phyloP scores from a whole-genome alignment of 2,113 vertebrate genomes.

The Rissa tridactyla region DNA sequence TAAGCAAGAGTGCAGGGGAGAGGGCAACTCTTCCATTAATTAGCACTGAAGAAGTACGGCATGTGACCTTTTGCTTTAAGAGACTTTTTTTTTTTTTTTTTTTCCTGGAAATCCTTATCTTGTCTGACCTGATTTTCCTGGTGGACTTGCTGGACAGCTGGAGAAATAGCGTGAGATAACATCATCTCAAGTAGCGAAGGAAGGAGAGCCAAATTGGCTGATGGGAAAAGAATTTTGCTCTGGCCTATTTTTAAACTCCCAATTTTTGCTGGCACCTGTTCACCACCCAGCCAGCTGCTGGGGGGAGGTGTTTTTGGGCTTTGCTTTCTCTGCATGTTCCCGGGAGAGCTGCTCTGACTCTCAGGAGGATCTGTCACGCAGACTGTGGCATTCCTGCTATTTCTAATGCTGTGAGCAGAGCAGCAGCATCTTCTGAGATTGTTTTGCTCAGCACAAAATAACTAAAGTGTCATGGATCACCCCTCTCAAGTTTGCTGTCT shows the following conservation, averaged over 20 bases:
- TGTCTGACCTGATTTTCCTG: not conserved
- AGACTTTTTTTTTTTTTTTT: not conserved
- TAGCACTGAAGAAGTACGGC: not conserved
- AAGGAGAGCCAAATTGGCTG: not conserved
- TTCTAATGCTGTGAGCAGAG: not conserved
- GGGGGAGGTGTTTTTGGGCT: not conserved
- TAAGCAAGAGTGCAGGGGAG: not conserved
- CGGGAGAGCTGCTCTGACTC: not conserved
- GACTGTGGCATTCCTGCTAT: not conserved
- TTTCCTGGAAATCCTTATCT: not conserved
- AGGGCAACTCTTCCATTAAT: not conserved
- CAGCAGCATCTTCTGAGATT: not conserved
- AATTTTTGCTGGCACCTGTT: not conserved
- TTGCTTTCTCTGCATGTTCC: not conserved
- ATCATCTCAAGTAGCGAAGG: not conserved
- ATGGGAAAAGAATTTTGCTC: not conserved
- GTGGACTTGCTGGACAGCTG: not conserved
- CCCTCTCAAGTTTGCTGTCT: not conserved
- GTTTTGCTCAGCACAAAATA: not conserved
- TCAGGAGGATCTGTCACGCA: not conserved
- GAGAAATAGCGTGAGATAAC: not conserved
- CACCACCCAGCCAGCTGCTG: not conserved
- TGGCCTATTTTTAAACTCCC: slow-evolving; percentile 22
- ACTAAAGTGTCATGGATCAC: not conserved
- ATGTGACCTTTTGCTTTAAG: not conserved